A percentile compares a stretch with the other conserved stretches of the same genome.
These are phyloP conservation scores for Megaustenia siamemsis DNA, from an alignment of 2,888 invertebrate species.

Conservation along the genomic window DNA sequence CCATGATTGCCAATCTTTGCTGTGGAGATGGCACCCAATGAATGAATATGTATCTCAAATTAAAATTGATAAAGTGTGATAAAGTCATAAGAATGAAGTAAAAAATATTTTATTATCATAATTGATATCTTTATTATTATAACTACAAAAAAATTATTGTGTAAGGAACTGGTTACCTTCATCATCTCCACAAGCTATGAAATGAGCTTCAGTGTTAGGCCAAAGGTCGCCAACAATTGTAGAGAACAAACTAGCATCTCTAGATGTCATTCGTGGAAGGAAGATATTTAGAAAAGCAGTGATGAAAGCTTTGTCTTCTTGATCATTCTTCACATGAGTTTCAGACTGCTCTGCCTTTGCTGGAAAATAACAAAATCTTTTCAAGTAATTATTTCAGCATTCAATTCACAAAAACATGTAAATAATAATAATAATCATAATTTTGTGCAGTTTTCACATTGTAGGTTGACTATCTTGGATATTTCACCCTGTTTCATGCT, in stretches of 20 bases:
- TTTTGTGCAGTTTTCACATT: no score
- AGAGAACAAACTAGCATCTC: slow-evolving; percentile 75
- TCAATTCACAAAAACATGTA: neutral
- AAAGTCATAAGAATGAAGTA: no score
- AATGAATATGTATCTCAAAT: no score
- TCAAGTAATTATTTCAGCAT: neutral
- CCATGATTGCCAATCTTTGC: no score
- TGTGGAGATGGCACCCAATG: no score
- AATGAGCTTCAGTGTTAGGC: slow-evolving; percentile 73
- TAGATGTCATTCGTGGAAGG: slow-evolving; percentile 73
- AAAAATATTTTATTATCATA: no score
- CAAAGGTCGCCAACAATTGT: slow-evolving; percentile 74
- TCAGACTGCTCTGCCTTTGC: slow-evolving; percentile 1
- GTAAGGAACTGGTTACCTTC: slow-evolving; percentile 53
- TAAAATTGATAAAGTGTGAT: no score
- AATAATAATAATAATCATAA: no score
- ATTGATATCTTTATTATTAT: no score
- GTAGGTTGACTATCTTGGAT: no score
- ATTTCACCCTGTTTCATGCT: no score
- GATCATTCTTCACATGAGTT: slow-evolving; percentile 57
- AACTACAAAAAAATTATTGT: no score
- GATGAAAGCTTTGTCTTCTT: slow-evolving; percentile 74
- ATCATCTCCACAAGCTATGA: slow-evolving; percentile 71
- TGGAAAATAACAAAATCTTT: neutral
- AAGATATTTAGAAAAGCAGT: slow-evolving; percentile 75